Evolutionary conservation across 2,797 vertebrate genomes (phyloP).

Genomic region (Darevskia mixta): DNA sequence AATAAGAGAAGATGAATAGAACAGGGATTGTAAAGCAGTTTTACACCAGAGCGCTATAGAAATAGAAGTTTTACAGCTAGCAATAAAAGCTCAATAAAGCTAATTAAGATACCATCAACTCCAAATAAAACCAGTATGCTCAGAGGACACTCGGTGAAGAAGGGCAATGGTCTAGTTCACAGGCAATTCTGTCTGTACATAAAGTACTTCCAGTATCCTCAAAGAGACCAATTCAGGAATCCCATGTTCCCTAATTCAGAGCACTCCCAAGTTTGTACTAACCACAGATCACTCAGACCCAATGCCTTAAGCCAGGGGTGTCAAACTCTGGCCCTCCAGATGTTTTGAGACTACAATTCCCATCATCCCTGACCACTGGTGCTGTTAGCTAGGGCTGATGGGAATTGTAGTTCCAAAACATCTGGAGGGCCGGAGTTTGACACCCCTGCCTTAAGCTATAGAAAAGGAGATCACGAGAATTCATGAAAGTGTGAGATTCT

Average conservation of each 20-base stretch:
- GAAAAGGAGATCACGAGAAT: not conserved
- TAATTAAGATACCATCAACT: not conserved
- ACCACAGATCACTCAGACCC: not conserved
- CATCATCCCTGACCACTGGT: too few relatives aligned
- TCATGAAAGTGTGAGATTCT: not conserved
- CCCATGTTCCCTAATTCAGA: not conserved
- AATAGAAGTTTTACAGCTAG: not conserved
- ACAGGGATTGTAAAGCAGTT: not conserved
- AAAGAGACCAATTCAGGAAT: not conserved
- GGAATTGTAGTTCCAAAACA: too few relatives aligned
- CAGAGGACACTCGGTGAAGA: too few relatives aligned
- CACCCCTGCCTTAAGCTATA: not conserved
- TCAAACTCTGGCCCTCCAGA: too few relatives aligned
- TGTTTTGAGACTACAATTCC: too few relatives aligned
- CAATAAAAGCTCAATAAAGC: not conserved
- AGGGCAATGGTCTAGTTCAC: not conserved
- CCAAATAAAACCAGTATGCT: not conserved
- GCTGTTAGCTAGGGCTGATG: too few relatives aligned
- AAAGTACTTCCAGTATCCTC: not conserved
- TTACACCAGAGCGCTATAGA: not conserved
- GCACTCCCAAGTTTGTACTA: not conserved
- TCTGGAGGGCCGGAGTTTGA: too few relatives aligned
- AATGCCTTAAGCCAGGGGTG: not conserved
- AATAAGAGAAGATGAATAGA: not conserved
- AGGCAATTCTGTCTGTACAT: not conserved